Conservation (phyloP, 2,113 vertebrate genomes). For the Actenoides lindsayi region DNA sequence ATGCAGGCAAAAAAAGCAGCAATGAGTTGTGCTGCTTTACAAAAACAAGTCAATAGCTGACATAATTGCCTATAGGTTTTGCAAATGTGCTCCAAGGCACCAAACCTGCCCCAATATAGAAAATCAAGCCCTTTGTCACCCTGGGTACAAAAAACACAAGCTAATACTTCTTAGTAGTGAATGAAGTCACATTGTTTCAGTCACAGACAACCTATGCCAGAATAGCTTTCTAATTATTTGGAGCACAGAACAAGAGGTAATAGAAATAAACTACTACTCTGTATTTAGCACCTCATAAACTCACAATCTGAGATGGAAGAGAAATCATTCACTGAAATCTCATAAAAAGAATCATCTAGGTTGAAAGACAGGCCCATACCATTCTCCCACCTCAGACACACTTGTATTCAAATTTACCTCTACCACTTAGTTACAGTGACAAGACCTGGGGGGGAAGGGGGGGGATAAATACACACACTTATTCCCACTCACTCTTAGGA, state of each 20-base stretch:
- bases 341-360: background rate
- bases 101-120: background rate
- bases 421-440: background rate
- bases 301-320: background rate
- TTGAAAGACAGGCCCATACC: background rate
- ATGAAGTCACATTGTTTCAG: background rate
- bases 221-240: background rate
- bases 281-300: background rate
- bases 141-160: background rate
- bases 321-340: background rate
- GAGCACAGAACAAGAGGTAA: background rate
- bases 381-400: background rate
- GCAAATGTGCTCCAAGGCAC: background rate
- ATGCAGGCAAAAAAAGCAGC: background rate
- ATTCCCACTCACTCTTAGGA: conserved; percentile 84
- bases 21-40: background rate
- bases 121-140: background rate
- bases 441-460: background rate
- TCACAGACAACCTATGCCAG: background rate
- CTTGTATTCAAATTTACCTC: background rate
- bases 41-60: background rate
- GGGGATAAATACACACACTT: background rate
- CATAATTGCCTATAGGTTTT: background rate
- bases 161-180: background rate
- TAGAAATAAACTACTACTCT: background rate